phyloP scores from a whole-genome alignment of 2,888 invertebrate species.

The Silvanus unidentatus region DNA sequence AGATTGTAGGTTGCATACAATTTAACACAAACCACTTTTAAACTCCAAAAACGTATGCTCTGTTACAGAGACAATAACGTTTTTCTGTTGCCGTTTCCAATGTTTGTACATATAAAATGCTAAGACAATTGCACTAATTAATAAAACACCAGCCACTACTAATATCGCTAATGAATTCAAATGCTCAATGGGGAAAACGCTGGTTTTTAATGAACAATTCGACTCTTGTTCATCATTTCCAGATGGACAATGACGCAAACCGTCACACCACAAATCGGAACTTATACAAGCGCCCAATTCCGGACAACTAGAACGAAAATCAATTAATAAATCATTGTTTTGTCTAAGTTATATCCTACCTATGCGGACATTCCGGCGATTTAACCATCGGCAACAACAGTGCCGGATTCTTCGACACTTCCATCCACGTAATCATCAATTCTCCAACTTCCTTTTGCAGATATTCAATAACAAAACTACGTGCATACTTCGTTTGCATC shows the following conservation, averaged over 20 bases:
- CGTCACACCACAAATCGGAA: conserved; percentile 74
- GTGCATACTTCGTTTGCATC: conserved; percentile 48
- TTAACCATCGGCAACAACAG: conserved; percentile 51
- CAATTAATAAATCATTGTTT: conserved; percentile 9
- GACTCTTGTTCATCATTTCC: conserved; percentile 75
- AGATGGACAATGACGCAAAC: conserved; percentile 71
- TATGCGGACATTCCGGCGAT: conserved; percentile 64
- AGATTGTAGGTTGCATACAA: too few species aligned
- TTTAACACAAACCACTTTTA: conserved; percentile 44
- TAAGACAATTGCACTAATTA: conserved; percentile 31
- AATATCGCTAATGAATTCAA: conserved; percentile 37
- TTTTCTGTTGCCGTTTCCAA: conserved; percentile 40
- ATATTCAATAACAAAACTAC: conserved; percentile 71
- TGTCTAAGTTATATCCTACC: conserved; percentile 44
- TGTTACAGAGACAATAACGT: conserved; percentile 44
- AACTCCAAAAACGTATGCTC: conserved; percentile 46
- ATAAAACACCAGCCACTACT: conserved; percentile 31
- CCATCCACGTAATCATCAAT: conserved; percentile 73
- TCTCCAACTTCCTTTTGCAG: conserved; percentile 66
- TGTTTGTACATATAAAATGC: conserved; percentile 39
- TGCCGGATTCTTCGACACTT: conserved; percentile 64
- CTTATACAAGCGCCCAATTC: conserved; percentile 77
- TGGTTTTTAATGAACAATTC: conserved; percentile 66
- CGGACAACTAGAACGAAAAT: conserved; percentile 58
- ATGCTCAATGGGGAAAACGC: conserved; percentile 56